These are phyloP conservation scores for Seriola quinqueradiata DNA, from an alignment of 2,113 vertebrate species.

Conservation along the genomic window DNA sequence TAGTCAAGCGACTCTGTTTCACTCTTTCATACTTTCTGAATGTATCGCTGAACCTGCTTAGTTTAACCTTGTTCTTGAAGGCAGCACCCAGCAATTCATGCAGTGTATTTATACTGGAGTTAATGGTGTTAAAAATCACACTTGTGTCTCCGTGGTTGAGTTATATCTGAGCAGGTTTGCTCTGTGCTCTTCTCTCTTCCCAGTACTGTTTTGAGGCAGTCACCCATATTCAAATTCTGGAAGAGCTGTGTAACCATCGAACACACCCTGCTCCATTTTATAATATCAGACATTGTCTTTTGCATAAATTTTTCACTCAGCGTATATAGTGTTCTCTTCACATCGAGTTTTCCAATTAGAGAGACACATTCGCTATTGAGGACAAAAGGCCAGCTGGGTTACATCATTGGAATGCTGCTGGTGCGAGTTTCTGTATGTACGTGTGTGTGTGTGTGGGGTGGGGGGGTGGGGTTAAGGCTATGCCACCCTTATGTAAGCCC, in stretches of 20 bases:
- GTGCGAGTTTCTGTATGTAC: slow-evolving; percentile 52
- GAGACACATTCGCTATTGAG: slow-evolving; percentile 39
- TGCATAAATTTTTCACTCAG: neutral
- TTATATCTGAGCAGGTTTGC: neutral
- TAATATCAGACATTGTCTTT: slow-evolving; percentile 26
- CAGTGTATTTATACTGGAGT: slow-evolving; percentile 3
- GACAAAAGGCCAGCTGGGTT: slow-evolving; percentile 80
- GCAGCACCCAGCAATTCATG: neutral
- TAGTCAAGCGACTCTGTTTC: neutral
- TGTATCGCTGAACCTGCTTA: neutral
- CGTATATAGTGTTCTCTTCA: slow-evolving; percentile 36
- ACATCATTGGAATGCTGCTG: slow-evolving; percentile 83
- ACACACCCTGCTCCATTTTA: slow-evolving; percentile 17
- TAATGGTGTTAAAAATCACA: neutral
- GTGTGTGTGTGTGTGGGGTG: neutral
- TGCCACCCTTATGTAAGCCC: slow-evolving; percentile 73
- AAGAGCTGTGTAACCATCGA: neutral
- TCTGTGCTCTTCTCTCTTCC: neutral
- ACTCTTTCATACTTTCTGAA: neutral
- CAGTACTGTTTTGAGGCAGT: neutral
- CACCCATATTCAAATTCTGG: neutral
- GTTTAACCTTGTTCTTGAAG: neutral
- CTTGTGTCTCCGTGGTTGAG: neutral
- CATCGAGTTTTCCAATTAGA: slow-evolving; percentile 70
- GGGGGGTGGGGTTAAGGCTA: slow-evolving; percentile 42